Evolutionary conservation across 2,888 invertebrate genomes (phyloP), one percentile per base, ranked within the genome.

Genomic region (Mechanitis mazaeus): DNA sequence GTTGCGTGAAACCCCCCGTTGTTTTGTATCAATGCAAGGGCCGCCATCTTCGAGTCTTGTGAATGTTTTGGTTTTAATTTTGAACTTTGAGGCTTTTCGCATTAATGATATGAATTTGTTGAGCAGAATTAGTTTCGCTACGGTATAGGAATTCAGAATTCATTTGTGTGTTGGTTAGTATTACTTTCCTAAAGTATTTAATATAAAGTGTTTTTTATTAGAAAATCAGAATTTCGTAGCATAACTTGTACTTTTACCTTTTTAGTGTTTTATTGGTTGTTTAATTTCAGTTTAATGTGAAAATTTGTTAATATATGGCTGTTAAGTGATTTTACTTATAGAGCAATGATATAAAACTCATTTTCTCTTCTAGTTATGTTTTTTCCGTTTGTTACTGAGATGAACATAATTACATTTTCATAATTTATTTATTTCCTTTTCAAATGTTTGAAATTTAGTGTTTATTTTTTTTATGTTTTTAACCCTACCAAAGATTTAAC

Each of bases 21-120:
- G 90, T 89, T 94, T 94, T 94, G 94, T 94, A 94, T 94, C 94
- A 92, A 93, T 89, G 93, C 92, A 94, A 94, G 94, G 94, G 94
- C 94, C 94, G 94, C 94, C 94, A 94, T 94, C 93, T 94, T 94
- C 94, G 93, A 93, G 91, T 94, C 93, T 93, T 92, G 93, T 93
- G 93, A 93, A 93, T 94, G 93, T 94, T 94, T 94, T 94, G 92
- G 92, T 90, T 89, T 88, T 88, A 90, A 87, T 89, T 88, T 80
- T 83, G 77, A 71, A 86, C 81, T 88, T 84, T 89, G 81, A 87
- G 80, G 83, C 78, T 73, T 83, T 79, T 84, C 84, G 84, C 78
- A 65, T 75, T 74, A 76, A 82, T 90, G 86, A 77, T 87, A 88
- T 89, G 87, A 79, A 81, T 85, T 85, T 88, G 81, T 79, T 81